A percentile compares a stretch with the other conserved stretches of the same genome.
phyloP scores from a whole-genome alignment of 2,113 vertebrate species.

The Ochotona curzoniae region DNA sequence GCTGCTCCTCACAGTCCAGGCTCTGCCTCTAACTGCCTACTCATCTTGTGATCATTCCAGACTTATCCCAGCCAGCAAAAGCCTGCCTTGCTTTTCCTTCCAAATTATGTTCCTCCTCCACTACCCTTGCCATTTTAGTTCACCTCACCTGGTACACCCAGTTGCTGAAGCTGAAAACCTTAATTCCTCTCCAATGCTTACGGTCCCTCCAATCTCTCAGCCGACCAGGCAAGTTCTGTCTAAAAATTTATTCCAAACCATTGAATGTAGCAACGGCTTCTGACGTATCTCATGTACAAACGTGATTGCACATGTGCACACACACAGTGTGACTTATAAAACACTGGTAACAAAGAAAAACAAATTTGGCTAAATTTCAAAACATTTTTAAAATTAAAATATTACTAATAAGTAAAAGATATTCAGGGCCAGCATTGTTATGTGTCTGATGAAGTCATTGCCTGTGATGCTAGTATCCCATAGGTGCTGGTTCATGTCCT shows the following conservation, averaged over 20 bases:
- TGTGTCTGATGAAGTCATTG: too few species aligned
- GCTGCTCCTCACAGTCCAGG: neutral
- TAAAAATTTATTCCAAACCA: neutral
- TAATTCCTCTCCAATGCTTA: neutral
- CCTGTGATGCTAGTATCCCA: too few species aligned
- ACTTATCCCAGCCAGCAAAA: conserved; percentile 1
- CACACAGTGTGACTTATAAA: neutral
- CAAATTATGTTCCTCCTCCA: neutral
- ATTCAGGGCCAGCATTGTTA: too few species aligned
- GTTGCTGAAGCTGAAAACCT: neutral
- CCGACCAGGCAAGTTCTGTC: neutral
- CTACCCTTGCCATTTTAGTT: neutral
- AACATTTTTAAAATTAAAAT: neutral
- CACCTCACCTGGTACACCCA: neutral
- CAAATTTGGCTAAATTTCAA: neutral
- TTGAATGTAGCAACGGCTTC: neutral
- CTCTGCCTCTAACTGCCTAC: neutral
- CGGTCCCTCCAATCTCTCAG: neutral
- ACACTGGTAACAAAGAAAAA: neutral
- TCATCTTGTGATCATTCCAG: neutral
- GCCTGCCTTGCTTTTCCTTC: neutral
- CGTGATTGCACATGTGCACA: neutral
- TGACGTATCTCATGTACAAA: neutral
- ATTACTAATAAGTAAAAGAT: too few species aligned
- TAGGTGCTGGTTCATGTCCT: too few species aligned